A percentile compares a stretch with the other conserved stretches of the same genome.
Conservation (phyloP, 2,113 vertebrate species). For the Hippocampus guttulatus region DNA sequence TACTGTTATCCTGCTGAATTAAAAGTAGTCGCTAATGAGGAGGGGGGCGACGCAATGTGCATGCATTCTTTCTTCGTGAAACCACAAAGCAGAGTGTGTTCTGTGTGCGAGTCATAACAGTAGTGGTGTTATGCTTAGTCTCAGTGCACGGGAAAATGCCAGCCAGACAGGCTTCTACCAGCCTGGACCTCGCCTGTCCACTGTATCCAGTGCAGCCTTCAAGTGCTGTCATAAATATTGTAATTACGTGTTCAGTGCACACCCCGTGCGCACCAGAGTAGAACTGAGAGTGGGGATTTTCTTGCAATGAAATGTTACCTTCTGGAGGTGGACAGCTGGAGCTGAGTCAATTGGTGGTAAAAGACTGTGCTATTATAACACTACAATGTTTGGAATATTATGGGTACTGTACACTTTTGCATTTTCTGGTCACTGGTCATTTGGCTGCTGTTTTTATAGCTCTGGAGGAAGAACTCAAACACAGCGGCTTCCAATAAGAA, state of each 20-base stretch:
- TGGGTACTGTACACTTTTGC: neutral
- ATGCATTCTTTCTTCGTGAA: constrained; percentile 65
- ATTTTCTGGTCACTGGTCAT: constrained; percentile 7
- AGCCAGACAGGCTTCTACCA: constrained; percentile 60
- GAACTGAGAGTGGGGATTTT: constrained; percentile 45
- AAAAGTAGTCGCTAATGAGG: constrained; percentile 37
- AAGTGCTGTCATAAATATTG: constrained; percentile 58
- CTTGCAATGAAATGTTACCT: constrained; percentile 56
- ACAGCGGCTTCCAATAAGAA: neutral
- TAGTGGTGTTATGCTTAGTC: constrained; percentile 68
- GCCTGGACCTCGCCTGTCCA: constrained; percentile 46
- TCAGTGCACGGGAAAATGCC: constrained; percentile 66
- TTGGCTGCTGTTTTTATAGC: neutral
- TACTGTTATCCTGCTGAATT: constrained; percentile 1
- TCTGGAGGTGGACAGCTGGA: constrained; percentile 38
- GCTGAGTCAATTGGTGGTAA: constrained; percentile 35
- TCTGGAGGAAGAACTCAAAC: neutral
- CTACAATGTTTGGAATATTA: constrained; percentile 11
- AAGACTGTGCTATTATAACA: constrained; percentile 30
- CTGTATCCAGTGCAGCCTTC: constrained; percentile 54
- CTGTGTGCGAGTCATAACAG: constrained; percentile 67
- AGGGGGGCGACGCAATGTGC: constrained; percentile 42
- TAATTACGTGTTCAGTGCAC: constrained; percentile 60
- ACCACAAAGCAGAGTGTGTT: constrained; percentile 72
- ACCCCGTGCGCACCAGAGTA: constrained; percentile 40